Base-by-base conservation (phyloP, 2,113 vertebrate genomes). In the Ammodytes dubius region DNA sequence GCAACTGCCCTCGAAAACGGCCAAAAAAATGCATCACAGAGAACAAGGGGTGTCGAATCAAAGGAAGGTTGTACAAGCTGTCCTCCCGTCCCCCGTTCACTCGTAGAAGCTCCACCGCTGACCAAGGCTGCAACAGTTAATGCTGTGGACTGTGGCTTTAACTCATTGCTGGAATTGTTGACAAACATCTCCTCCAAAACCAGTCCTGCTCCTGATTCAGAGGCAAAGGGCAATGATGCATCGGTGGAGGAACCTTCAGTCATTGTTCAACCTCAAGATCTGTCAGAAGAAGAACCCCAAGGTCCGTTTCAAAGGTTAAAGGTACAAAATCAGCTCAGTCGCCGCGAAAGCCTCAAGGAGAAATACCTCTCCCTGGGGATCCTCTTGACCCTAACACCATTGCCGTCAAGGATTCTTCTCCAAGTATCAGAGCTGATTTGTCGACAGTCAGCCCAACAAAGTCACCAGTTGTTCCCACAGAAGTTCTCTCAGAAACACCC, bases 1-100 rank as follows among this genome's bases (percentile, higher is more conserved):
- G 4, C 2, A 4, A 15, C 39, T 15, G 42, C 11, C 0, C 39
- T 27, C 40, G 19, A 3, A 19, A 27, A 9, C 9, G 39, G 35
- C 15, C 39, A 11, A 5, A 2, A 27, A 45, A 53, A 15, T 8
- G 15, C 67, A 4, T 11, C 19, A 14, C 39, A 1, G 19, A 43
- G 19, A 11, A 46, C 0, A 12, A 37, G 49, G 5, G 12, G 35
- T 0, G 1, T 5, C 10, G 19, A 0, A 17, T 19, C 60, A 15
- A 0, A 15, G 0, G 42, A 56, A 53, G 10, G 0, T 0, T 0
- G 3, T 6, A 27, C 7, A 5, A 1, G 13, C 2, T 14, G 27
- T 12, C 53, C 58, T 5, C 42, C 63, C 5, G 6, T 70, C 57
- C 15, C 64, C 39, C 17, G 5, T 7, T 65, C 61, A 43, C 7